Evolutionary conservation across 2,797 vertebrate genomes (phyloP), one percentile per base, ranked within the genome.

Genomic region (Oreortyx pictus): DNA sequence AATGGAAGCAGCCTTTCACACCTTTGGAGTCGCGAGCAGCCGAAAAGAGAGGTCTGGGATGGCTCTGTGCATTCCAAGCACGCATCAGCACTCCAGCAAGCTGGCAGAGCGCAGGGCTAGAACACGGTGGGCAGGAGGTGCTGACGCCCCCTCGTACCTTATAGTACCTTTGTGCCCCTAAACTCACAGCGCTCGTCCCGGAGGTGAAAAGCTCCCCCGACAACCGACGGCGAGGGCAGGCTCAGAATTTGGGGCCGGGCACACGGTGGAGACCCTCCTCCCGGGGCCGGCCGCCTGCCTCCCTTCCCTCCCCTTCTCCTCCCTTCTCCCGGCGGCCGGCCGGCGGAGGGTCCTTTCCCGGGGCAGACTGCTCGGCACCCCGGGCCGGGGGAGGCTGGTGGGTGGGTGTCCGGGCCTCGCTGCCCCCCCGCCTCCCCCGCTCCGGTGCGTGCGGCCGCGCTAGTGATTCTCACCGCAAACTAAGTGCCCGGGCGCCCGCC

Each of bases 81-180:
- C 7, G 9, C 72, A 19, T 8, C 2, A 6, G 23, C 0, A 7
- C 64, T 79, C 41, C 56, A 31, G 14, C 67, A 44, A 57, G 19
- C 12, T 1, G 1, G 60, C n/a, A 33, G 39, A 39, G 12, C 1
- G 0, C 0, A 7, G 23, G 43, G 5, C 0, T 1, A 50, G 57
- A 50, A 41, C 5, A 35, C 7, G 3, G 41, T 17, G 60, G 47
- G 43, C 29, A 1, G 9, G 47, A 5, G 9, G 4, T 11, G 37
- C 8, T 31, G 25, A 74, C 80, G 41, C 64, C 41, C 52, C 13
- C 13, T 41, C 39, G 39, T 41, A 41, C 39, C 39, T 41, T 41
- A 41, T 13, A 41, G 39, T 31, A 61, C 49, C 64, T 4, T 8
- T 6, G 7, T 4, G 22, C 24, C 52, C 65, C 57, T 14, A 13